Conservation (phyloP, 2,888 invertebrate species). For the Heliconius charithonia region DNA sequence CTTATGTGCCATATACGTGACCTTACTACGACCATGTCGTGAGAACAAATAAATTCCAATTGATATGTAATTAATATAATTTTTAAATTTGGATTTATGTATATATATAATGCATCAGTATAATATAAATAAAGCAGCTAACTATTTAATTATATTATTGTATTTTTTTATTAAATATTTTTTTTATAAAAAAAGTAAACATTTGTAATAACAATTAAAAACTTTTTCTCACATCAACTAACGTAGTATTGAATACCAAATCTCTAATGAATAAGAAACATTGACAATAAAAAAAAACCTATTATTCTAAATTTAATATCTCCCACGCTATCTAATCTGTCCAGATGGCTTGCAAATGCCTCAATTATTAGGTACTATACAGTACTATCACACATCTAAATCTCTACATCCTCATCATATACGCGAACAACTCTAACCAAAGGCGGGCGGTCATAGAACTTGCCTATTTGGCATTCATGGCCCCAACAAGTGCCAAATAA, state of each 20-base stretch:
- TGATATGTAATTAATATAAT: background rate
- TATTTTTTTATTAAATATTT: too few species aligned
- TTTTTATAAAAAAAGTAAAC: too few species aligned
- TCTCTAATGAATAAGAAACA: background rate
- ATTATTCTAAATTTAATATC: conserved; percentile 26
- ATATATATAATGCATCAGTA: too few species aligned
- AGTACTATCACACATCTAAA: conserved; percentile 51
- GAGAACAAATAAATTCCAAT: background rate
- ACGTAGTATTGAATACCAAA: background rate
- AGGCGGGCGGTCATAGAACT: conserved; percentile 73
- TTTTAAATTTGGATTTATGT: background rate
- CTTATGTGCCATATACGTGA: background rate
- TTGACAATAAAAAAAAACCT: conserved; percentile 25
- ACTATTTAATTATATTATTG: too few species aligned
- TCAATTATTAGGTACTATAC: conserved; percentile 47
- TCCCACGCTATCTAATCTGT: conserved; percentile 38
- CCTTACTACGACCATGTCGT: background rate
- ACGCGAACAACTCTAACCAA: conserved; percentile 45
- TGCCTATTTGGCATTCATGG: conserved; percentile 78
- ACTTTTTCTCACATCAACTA: background rate
- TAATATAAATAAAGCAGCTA: too few species aligned
- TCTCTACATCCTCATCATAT: conserved; percentile 46
- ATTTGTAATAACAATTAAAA: background rate
- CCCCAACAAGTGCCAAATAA: conserved; percentile 75
- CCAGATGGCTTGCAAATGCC: conserved; percentile 45